Base-by-base conservation (phyloP, 2,113 vertebrate genomes). In the Muntiacus muntjak region DNA sequence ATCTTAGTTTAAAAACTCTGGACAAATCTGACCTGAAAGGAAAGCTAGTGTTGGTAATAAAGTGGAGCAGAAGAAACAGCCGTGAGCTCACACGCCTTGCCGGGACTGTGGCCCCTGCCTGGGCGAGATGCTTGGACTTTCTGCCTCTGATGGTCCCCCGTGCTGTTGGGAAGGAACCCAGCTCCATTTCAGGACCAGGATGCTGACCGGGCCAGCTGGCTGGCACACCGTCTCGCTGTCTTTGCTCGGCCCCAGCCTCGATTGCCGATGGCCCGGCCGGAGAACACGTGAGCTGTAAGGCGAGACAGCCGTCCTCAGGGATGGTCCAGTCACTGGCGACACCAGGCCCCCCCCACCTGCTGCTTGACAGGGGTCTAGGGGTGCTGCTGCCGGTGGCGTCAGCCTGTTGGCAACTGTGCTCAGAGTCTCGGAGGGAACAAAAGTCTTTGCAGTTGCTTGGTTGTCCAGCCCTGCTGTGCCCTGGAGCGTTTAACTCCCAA, bases 381-480 rank as follows among this genome's bases (percentile, higher is more conserved):
- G n/a, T 8, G 58, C 33, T 16, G 1, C n/a, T 86, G 43, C 50
- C 57, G 10, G 87, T 17, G n/a, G 86, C 5, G 2, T 43, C 78
- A 79, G 89, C 26, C 78, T 23, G 25, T 92, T 96, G 98, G 92
- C 95, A 96, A 76, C 82, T 82, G 52, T 30, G 79, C 25, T 7
- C 10, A 28, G 52, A 7, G 57, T n/a, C 90, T 94, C 67, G n/a
- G 94, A n/a, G 81, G 94, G 78, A 83, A 58, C 60, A 25, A 1
- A n/a, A 15, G 19, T 16, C 43, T 81, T 71, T 40, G 47, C 58
- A 16, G 15, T 55, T 50, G 40, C 36, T 54, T 23, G 40, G 76
- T 54, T 19, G 19, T 21, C 36, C 4, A 11, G 74, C 47, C 26
- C 19, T 12, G 2, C 23, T 8, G 21, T 10, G 30, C 19, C 15